A percentile compares a stretch with the other conserved stretches of the same genome.
phyloP scores from a whole-genome alignment of 2,113 vertebrate genomes.

The Desmodus rotundus region DNA sequence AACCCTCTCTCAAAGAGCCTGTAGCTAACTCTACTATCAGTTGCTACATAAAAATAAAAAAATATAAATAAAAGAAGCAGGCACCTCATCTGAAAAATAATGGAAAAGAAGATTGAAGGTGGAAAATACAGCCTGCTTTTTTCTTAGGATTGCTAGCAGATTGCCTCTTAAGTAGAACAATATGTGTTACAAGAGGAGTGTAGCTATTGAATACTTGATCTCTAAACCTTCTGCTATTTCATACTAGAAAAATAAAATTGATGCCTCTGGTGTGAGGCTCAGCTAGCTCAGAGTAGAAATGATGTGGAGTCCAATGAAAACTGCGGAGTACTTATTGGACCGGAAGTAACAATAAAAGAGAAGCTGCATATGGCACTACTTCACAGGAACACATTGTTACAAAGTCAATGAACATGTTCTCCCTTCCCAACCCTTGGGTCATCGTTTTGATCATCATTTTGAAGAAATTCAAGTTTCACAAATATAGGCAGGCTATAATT shows the following conservation, averaged over 20 bases:
- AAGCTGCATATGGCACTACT: neutral
- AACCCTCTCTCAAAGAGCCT: conserved; percentile 5
- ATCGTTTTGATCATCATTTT: neutral
- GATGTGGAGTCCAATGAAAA: conserved; percentile 22
- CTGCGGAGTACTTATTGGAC: neutral
- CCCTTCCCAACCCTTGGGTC: neutral
- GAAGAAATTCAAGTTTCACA: neutral
- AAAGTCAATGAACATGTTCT: neutral
- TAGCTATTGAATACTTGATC: neutral
- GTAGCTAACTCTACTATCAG: neutral
- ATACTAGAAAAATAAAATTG: conserved; percentile 59
- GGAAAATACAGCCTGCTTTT: conserved; percentile 31
- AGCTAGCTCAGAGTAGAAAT: neutral
- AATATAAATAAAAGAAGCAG: conserved; percentile 44
- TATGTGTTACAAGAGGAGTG: neutral
- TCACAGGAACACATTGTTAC: conserved; percentile 42
- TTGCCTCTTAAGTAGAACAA: conserved; percentile 47
- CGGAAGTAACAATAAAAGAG: conserved; percentile 33
- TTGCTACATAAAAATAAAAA: conserved; percentile 53
- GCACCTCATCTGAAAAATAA: neutral
- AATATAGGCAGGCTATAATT: neutral
- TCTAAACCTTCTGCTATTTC: conserved; percentile 44
- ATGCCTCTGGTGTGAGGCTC: neutral
- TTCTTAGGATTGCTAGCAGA: conserved; percentile 34
- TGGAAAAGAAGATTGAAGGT: neutral